These are phyloP conservation scores for Micrasema longulum DNA, from an alignment of 1,140 invertebrate species.

Conservation along the genomic window DNA sequence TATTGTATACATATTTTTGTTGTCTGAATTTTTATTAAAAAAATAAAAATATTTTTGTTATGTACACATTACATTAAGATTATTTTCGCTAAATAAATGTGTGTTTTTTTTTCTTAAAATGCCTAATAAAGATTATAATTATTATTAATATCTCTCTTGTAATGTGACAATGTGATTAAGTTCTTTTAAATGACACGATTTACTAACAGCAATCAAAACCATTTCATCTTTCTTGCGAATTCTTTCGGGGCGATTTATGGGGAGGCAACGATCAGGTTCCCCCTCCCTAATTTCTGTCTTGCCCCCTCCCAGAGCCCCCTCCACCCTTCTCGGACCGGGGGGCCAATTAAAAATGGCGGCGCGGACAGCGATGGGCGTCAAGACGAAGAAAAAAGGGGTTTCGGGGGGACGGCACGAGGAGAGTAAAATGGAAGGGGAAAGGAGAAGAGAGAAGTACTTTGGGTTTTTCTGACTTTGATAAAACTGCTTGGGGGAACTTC, in stretches of 20 bases:
- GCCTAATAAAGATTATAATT: no score
- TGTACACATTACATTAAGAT: no score
- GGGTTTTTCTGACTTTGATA: constrained; percentile 47
- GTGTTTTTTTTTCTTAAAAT: no score
- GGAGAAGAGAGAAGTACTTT: constrained; percentile 28
- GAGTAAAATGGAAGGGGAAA: not conserved
- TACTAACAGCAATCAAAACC: constrained; percentile 18
- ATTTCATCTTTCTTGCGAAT: constrained; percentile 15
- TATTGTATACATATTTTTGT: no score
- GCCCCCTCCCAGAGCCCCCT: not conserved
- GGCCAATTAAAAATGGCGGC: constrained; percentile 50
- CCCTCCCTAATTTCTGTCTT: constrained; percentile 22
- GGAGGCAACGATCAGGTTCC: constrained; percentile 3
- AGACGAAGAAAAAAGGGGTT: constrained; percentile 37
- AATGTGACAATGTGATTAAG: no score
- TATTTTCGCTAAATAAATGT: no score
- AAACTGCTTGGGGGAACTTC: constrained; percentile 39
- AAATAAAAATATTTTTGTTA: no score
- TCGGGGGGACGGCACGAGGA: not conserved
- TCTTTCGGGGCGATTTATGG: constrained; percentile 20
- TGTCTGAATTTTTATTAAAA: no score
- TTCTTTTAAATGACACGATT: no score
- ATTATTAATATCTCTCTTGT: no score
- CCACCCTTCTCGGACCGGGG: constrained; percentile 34
- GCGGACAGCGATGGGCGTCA: constrained; percentile 41